Evolutionary conservation across 1,140 invertebrate genomes (phyloP), one percentile per base, ranked within the genome.

Genomic region (Drosophila saltans): DNA sequence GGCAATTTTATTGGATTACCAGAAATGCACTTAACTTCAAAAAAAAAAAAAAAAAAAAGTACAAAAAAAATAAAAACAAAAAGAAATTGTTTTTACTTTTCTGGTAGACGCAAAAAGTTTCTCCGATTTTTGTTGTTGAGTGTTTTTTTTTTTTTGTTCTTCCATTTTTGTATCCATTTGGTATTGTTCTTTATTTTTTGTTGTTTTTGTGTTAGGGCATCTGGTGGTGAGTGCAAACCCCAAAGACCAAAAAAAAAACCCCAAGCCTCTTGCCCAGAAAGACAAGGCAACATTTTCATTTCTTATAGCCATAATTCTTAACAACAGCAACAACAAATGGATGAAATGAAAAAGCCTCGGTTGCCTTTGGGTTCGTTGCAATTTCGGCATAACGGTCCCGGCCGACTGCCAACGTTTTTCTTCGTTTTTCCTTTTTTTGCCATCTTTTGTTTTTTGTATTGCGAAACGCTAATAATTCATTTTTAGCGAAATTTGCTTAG

Each of bases 401-500:
- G 68, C 58, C 70, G 80, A 61, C 79, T 80, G 80, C 72, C 67
- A 86, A 80, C 80, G 80, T 86, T 76, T 76, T 75, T 21, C 45
- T 26, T 52, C n/a, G 69, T 59, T 56, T 78, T 77, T 78, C 2
- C 26, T 52, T 52, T 48, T 61, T 7, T 61, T 61, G 28, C 28
- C 28, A 30, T 36, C 33, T 75, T 72, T 75, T 71, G 69, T 64
- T 76, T 69, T 79, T 79, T 55, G 39, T 69, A 75, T 83, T 69
- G 70, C 45, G 45, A 26, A 88, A 77, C 80, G 80, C 76, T 83
- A 88, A 88, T 88, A 88, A 89, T 88, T 88, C 83, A 88, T 88
- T 83, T 83, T 88, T 78, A 59, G 84, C 80, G 69, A 80, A 88
- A 83, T 89, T 88, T 89, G 77, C 83, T 88, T 82, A 77, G 79